Base-by-base conservation (phyloP, 2,888 invertebrate genomes). In the Liopterus haemorrhoidalis region DNA sequence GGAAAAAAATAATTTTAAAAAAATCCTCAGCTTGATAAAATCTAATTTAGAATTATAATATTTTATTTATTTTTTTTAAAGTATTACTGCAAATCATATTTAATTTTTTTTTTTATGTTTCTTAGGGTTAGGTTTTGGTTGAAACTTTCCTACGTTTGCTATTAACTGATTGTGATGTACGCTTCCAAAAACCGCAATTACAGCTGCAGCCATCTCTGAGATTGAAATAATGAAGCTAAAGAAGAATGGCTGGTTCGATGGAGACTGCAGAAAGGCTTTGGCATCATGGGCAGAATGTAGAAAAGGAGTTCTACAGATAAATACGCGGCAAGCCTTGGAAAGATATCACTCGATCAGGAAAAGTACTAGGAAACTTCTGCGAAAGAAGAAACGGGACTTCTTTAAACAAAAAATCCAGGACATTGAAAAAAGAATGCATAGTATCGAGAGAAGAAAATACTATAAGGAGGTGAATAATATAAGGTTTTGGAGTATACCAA, bases 191-290 rank as follows among this genome's bases (percentile, higher is more conserved):
- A 18, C n/a, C 20, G 32, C 32, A 18, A 18, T 32, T 5, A 32
- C 16, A 18, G 9, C 3, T 5, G 32, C 32, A 9, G 16, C 32
- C n/a, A 12, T 2, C 4, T 5, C 18, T 3, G 18, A n/a, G n/a
- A 32, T 18, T 19, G 18, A 12, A 9, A 20, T 9, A 32, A 32
- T 9, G 2, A 18, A 32, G 20, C n/a, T 8, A 8, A 8, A 20
- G n/a, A 11, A 20, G 11, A 35, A 35, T 5, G 19, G 22, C 5
- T 35, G 35, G 35, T 35, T 9, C 22, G 35, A 35, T 35, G 35
- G 22, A 12, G 9, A 35, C 5, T 35, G 35, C 12, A 32, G 32
- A 8, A 11, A 18, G 20, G 18, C 32, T 8, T 21, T 35, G 14
- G 12, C 20, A n/a, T 4, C 11, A 11, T 21, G 22, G n/a, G 22